Conservation (phyloP, 2,113 vertebrate species). For the Marmota monax region DNA sequence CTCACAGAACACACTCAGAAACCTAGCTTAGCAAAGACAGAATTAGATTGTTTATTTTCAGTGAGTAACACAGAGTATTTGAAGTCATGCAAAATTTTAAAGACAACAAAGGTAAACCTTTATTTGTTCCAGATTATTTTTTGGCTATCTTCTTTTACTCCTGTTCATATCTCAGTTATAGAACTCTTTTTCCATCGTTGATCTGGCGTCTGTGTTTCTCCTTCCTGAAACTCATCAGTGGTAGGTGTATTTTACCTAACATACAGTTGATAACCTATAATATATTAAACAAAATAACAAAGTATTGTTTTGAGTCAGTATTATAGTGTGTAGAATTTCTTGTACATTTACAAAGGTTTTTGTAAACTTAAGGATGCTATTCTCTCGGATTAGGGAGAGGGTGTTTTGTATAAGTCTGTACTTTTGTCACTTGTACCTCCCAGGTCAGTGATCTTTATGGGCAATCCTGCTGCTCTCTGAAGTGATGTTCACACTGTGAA, state of each 20-base stretch:
- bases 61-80: neutral
- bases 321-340: neutral
- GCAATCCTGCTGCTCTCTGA: fast-evolving
- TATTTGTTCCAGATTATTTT: neutral
- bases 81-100: neutral
- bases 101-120: neutral
- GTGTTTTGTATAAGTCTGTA: neutral
- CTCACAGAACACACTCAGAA: neutral
- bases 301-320: neutral
- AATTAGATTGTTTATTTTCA: neutral
- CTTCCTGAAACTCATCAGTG: neutral
- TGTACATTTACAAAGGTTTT: neutral
- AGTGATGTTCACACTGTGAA: neutral
- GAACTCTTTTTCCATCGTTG: neutral
- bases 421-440: neutral
- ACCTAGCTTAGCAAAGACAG: neutral
- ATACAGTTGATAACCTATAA: neutral
- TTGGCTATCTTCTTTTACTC: neutral
- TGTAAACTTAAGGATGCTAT: neutral
- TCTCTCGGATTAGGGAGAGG: neutral
- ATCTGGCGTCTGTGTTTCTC: neutral
- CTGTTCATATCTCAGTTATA: neutral
- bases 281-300: neutral
- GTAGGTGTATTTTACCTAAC: neutral
- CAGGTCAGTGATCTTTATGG: neutral